Evolutionary conservation across 1,140 invertebrate species (phyloP).

Genomic region (Brachionus sp.): DNA sequence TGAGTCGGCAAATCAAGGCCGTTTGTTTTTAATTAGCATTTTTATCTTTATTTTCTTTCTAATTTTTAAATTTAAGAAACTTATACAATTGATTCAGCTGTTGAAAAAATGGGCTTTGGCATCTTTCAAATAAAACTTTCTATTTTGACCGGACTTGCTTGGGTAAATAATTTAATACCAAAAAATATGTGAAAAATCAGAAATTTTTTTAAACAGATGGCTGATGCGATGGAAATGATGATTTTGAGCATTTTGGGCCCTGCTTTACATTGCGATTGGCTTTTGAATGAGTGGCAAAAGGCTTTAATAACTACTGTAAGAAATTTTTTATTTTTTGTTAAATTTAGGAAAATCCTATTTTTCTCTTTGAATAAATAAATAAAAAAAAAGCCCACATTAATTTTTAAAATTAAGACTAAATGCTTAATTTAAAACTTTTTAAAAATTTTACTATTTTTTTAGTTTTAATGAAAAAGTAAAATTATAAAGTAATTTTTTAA

Average conservation of each 20-base stretch:
- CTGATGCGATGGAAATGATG: conserved; percentile 97
- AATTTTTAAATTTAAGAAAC: conserved; percentile 66
- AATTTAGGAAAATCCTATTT: neutral
- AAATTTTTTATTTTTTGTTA: conserved; percentile 47
- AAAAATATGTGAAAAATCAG: neutral
- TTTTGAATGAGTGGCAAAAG: conserved; percentile 74
- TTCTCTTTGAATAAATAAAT: no score
- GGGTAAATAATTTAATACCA: conserved; percentile 52
- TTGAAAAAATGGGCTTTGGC: conserved; percentile 90
- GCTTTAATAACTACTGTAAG: conserved; percentile 71
- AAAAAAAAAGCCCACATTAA: no score
- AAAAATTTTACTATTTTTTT: no score
- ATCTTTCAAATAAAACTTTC: conserved; percentile 82
- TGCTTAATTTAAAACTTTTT: no score
- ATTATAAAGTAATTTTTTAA: no score
- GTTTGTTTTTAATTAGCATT: neutral
- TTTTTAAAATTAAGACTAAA: no score
- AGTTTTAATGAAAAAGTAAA: no score
- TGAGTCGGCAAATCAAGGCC: neutral
- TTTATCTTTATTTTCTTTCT: neutral
- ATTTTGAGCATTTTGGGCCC: conserved; percentile 87
- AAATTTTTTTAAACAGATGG: conserved; percentile 72
- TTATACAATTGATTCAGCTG: conserved; percentile 88
- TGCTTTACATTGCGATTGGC: conserved; percentile 87
- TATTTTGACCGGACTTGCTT: conserved; percentile 61